phyloP scores from a whole-genome alignment of 2,113 vertebrate genomes.

The Rhinoderma darwinii region DNA sequence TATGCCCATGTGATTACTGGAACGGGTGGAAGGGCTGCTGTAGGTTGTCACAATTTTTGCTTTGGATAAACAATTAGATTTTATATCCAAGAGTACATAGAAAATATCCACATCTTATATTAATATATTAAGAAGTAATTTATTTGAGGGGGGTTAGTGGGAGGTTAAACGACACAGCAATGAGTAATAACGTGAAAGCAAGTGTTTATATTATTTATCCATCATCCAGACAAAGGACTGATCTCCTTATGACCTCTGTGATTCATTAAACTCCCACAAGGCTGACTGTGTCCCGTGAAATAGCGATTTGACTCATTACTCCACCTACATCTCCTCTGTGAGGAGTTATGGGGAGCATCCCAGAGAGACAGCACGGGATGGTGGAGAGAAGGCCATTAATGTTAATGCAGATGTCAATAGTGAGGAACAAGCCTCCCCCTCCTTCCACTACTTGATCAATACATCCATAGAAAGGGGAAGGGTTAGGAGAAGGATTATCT shows the following conservation, averaged over 20 bases:
- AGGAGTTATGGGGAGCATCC: slow-evolving; percentile 48
- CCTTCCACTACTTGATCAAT: slow-evolving; percentile 49
- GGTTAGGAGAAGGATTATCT: slow-evolving; percentile 55
- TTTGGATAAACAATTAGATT: background rate
- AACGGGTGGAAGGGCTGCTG: background rate
- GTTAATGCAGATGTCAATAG: slow-evolving; percentile 58
- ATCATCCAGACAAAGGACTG: background rate
- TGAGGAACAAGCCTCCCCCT: slow-evolving; percentile 41
- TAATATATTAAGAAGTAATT: background rate
- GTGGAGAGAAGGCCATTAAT: slow-evolving; percentile 55
- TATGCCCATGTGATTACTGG: background rate
- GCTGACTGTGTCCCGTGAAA: slow-evolving; percentile 22
- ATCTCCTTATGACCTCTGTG: slow-evolving; percentile 22
- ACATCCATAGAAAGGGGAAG: slow-evolving; percentile 53
- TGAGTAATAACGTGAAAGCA: background rate
- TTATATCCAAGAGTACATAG: background rate
- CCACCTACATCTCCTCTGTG: slow-evolving; percentile 9
- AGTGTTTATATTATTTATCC: slow-evolving; percentile 14
- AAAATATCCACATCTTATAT: background rate
- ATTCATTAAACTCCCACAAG: slow-evolving; percentile 40
- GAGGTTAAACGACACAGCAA: slow-evolving; percentile 2
- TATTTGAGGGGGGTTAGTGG: slow-evolving; percentile 2
- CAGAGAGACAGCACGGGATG: background rate
- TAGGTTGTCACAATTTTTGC: background rate
- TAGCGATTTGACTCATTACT: slow-evolving; percentile 47